Conservation (phyloP, 2,113 vertebrate species). For the Terrapene triunguis region DNA sequence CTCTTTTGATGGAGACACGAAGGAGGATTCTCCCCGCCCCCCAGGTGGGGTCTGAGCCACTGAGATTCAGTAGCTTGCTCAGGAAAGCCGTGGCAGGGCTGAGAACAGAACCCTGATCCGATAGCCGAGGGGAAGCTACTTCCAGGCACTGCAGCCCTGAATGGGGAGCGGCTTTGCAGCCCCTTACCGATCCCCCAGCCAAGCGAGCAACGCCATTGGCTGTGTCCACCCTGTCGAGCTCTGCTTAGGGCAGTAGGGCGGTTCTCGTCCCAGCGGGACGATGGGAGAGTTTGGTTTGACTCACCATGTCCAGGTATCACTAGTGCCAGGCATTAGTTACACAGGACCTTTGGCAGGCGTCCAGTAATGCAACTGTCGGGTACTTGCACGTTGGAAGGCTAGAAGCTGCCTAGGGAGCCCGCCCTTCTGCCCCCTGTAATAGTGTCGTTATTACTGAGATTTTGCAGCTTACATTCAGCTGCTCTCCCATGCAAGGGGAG, state of each 20-base stretch:
- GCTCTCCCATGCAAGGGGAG: no score
- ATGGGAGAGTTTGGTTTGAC: not conserved
- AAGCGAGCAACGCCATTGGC: not conserved
- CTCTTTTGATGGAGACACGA: not conserved
- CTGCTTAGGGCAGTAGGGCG: not conserved
- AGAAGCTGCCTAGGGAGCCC: no score
- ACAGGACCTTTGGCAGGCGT: not conserved
- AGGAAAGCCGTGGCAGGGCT: not conserved
- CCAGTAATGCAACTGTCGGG: not conserved
- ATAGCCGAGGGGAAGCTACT: not conserved
- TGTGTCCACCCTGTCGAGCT: not conserved
- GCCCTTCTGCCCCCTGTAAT: no score
- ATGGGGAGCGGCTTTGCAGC: not conserved
- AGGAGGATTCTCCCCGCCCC: not conserved
- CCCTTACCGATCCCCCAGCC: no score
- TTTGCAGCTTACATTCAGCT: no score
- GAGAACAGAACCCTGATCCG: no score
- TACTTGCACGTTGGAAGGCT: no score
- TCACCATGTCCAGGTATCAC: not conserved
- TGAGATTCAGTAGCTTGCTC: not conserved
- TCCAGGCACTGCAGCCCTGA: not conserved
- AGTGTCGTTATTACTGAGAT: no score
- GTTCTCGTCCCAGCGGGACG: not conserved
- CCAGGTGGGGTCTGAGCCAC: no score
- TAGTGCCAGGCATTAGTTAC: not conserved